Evolutionary conservation across 2,113 vertebrate genomes (phyloP).

Genomic region (Hypomesus transpacificus): DNA sequence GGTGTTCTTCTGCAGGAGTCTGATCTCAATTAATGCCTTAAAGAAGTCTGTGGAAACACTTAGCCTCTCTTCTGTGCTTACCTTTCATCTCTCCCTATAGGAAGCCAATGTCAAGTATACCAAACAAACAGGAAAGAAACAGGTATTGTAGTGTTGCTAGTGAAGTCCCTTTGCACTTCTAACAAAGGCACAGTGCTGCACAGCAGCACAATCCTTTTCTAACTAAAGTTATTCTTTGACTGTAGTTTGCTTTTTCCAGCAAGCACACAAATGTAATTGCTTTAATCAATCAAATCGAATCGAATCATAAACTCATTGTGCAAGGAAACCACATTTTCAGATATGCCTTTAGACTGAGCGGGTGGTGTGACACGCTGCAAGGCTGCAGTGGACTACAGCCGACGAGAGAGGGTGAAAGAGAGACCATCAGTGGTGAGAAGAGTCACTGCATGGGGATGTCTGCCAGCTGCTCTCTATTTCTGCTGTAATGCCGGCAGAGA

Average conservation of each 20-base stretch:
- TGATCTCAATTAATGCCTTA: conserved; percentile 51
- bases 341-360: neutral
- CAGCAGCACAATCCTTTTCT: neutral
- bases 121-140: conserved; percentile 27
- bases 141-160: conserved; percentile 13
- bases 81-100: conserved; percentile 14
- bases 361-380: neutral
- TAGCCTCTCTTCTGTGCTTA: conserved; percentile 18
- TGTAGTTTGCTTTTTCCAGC: too few species aligned
- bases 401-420: conserved; percentile 27
- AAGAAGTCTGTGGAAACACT: conserved; percentile 34
- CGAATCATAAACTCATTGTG: too few species aligned
- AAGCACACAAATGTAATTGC: too few species aligned
- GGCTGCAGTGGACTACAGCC: neutral
- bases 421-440: conserved; percentile 46
- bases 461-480: neutral
- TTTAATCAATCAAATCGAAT: too few species aligned
- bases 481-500: too few species aligned
- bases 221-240: too few species aligned
- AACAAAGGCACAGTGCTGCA: neutral
- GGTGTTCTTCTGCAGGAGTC: conserved; percentile 24
- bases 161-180: neutral
- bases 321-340: too few species aligned
- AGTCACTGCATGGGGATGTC: conserved; percentile 30
- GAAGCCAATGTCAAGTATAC: conserved; percentile 21